Evolutionary conservation across 2,797 vertebrate genomes (phyloP), one percentile per base, ranked within the genome.

Genomic region (Lophotriccus pileatus): DNA sequence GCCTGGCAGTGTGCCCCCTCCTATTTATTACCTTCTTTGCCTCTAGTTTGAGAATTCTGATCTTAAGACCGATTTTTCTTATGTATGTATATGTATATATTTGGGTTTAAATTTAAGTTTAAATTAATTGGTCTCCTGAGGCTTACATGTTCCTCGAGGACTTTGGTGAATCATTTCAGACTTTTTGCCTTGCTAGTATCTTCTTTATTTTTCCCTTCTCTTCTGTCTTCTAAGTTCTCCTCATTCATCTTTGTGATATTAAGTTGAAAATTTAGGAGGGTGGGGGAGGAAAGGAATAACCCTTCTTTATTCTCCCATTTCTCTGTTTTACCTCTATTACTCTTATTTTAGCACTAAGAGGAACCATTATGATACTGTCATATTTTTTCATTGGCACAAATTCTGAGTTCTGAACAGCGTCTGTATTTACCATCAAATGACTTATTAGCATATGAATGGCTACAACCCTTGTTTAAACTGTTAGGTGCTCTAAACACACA

Each of bases 31-130:
- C 53, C 7, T 12, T 66, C 12, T 50, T 46, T 23, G 14, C 8
- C 12, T 21, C 9, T 46, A 34, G 20, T 63, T 69, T 90, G n/a
- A 79, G 18, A 84, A 72, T 6, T 47, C 22, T 30, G 13, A 52
- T 52, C 15, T 47, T 63, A 67, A 75, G 22, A 49, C 3, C 32
- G 1, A 3, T 47, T 82, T 49, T 34, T 16, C 7, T 53, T 39
- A 15, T 56, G 1, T 68, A 0, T 16, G 7, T 15, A 12, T 50
- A 7, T n/a, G 13, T 55, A 1, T n/a, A 3, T n/a, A 10, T 14
- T 3, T 23, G 3, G 5, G 23, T 4, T 14, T 52, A 44, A 44
- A 46, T n/a, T 44, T 23, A 44, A 8, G 23, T 47, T 76, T 14
- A 47, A 59, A 64, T 68, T 47, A 41, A 36, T 44, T 82, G 0